These are phyloP conservation scores for Epizoanthus scotinus DNA, from an alignment of 92 coral and sea anemone species.

Conservation along the genomic window DNA sequence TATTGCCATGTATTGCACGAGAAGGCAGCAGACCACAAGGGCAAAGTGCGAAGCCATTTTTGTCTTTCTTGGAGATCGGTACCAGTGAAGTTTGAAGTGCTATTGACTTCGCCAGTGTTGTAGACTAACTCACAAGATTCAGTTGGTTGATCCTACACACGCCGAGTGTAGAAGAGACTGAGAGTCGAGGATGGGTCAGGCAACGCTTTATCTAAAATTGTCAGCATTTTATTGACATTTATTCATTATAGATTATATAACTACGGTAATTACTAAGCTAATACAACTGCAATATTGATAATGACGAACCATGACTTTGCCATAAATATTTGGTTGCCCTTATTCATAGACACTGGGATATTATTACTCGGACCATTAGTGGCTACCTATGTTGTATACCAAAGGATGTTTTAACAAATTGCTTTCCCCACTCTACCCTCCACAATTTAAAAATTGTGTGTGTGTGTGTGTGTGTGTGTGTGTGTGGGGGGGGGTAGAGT, in stretches of 20 bases:
- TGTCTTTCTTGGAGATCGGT: neutral
- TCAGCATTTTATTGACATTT: neutral
- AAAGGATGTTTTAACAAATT: no score
- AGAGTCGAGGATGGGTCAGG: neutral
- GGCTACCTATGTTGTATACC: no score
- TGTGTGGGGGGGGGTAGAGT: no score
- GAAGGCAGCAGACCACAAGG: neutral
- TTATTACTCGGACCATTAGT: no score
- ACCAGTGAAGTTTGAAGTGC: neutral
- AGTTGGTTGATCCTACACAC: neutral
- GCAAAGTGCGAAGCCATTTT: slow-evolving; percentile 6
- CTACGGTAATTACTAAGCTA: neutral
- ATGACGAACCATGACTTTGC: neutral
- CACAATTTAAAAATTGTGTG: no score
- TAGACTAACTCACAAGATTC: neutral
- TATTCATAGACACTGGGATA: no score
- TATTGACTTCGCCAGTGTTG: neutral
- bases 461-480: no score
- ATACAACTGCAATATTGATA: slow-evolving; percentile 11
- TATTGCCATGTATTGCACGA: slow-evolving; percentile 21
- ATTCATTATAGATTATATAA: neutral
- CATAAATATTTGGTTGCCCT: no score
- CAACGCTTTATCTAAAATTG: neutral
- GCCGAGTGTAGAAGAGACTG: neutral
- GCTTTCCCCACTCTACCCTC: no score